Conservation (phyloP, 2,797 vertebrate genomes). For the Hippocampus kuda region DNA sequence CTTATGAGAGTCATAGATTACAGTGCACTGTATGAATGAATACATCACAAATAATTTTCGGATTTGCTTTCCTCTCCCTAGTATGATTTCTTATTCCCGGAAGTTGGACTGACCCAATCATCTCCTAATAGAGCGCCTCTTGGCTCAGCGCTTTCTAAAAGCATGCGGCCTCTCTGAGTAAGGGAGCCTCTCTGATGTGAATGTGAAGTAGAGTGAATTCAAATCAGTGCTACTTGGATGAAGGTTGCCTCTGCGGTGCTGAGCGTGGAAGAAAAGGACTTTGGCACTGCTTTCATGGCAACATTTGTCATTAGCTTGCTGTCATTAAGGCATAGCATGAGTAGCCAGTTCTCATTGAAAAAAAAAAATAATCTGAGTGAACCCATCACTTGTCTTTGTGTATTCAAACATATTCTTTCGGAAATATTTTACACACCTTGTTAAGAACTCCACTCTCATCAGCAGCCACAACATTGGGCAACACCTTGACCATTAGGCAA, state of each 20-base stretch:
- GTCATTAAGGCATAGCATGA: not conserved
- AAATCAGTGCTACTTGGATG: conserved; percentile 29
- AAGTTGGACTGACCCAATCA: conserved; percentile 39
- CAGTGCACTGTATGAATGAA: not conserved
- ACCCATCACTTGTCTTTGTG: not conserved
- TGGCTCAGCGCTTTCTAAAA: conserved; percentile 28
- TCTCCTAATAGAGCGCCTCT: conserved; percentile 37
- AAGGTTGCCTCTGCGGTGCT: not conserved
- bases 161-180: conserved; percentile 21
- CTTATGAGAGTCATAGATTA: not conserved
- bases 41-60: not conserved
- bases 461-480: not conserved
- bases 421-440: not conserved
- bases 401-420: not conserved
- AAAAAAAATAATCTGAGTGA: too few relatives aligned
- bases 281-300: not conserved
- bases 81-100: conserved; percentile 14
- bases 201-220: conserved; percentile 43
- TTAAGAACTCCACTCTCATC: not conserved
- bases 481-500: not conserved
- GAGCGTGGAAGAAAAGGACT: not conserved
- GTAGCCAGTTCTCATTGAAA: not conserved
- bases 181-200: conserved; percentile 43
- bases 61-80: conserved; percentile 1
- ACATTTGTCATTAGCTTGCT: not conserved